phyloP scores from a whole-genome alignment of 2,797 vertebrate genomes.

The Ctenopoma kingsleyae region DNA sequence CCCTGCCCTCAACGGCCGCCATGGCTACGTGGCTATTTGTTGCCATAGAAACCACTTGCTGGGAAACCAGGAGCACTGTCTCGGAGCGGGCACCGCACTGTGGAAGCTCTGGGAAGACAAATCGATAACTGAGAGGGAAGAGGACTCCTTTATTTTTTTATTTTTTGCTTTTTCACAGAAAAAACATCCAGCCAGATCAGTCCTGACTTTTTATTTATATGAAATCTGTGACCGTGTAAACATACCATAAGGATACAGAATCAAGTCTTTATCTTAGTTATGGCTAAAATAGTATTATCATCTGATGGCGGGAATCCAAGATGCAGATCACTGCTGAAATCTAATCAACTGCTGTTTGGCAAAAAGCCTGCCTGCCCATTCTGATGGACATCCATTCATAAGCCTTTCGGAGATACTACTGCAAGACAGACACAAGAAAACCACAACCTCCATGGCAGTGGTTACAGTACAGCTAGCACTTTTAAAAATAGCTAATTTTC shows the following conservation, averaged over 20 bases:
- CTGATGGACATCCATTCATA: conserved; percentile 36
- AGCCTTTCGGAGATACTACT: conserved; percentile 27
- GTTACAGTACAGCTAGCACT: neutral
- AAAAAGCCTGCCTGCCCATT: conserved; percentile 42
- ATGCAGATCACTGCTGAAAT: conserved; percentile 62
- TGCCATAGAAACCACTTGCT: conserved; percentile 81
- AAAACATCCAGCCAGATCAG: neutral
- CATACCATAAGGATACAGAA: conserved; percentile 27
- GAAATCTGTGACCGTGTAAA: conserved; percentile 28
- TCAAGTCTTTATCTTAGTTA: conserved; percentile 59
- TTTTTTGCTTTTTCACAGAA: conserved; percentile 9
- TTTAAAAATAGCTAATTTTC: neutral
- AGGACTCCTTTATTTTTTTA: conserved; percentile 36
- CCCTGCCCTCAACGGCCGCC: conserved; percentile 70
- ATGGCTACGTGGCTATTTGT: conserved; percentile 83
- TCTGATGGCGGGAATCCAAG: conserved; percentile 57
- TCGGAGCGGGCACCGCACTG: conserved; percentile 67
- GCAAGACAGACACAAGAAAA: neutral
- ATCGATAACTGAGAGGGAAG: conserved; percentile 70
- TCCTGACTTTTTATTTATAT: conserved; percentile 11
- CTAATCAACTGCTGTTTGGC: conserved; percentile 62
- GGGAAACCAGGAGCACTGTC: conserved; percentile 46
- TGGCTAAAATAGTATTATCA: conserved; percentile 47
- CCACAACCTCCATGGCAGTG: neutral
- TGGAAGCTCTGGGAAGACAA: conserved; percentile 65